phyloP scores from a whole-genome alignment of 2,113 vertebrate genomes.

The Bothrops jararaca region DNA sequence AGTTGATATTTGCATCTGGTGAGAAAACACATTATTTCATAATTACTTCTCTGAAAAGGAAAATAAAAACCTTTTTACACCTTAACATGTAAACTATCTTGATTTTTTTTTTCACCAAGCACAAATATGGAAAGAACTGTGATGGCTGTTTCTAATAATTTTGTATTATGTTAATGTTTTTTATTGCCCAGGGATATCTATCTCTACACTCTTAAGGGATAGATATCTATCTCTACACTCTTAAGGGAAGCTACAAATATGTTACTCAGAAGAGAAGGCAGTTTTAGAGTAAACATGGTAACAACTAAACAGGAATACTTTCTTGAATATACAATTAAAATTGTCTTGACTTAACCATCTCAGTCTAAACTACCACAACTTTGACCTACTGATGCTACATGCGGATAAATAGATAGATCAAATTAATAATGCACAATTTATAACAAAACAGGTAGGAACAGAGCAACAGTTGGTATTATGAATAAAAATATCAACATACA shows the following conservation, averaged over 20 bases:
- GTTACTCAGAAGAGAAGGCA: background rate
- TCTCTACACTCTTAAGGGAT: background rate
- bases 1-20: slow-evolving; percentile 1
- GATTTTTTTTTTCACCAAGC: background rate
- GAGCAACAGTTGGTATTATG: background rate
- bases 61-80: background rate
- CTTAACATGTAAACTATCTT: background rate
- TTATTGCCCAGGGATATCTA: background rate
- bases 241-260: background rate
- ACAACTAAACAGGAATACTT: background rate
- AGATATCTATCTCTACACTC: background rate
- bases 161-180: background rate
- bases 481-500: background rate
- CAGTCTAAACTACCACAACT: background rate
- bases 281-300: background rate
- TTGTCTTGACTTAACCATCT: background rate
- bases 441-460: background rate
- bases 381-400: background rate
- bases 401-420: background rate
- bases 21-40: background rate
- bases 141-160: background rate
- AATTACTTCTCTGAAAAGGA: background rate
- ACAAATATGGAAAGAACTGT: background rate
- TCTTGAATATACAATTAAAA: background rate
- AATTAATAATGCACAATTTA: background rate